Evolutionary conservation across 2,113 vertebrate genomes (phyloP).

Genomic region (Leptosomus discolor): DNA sequence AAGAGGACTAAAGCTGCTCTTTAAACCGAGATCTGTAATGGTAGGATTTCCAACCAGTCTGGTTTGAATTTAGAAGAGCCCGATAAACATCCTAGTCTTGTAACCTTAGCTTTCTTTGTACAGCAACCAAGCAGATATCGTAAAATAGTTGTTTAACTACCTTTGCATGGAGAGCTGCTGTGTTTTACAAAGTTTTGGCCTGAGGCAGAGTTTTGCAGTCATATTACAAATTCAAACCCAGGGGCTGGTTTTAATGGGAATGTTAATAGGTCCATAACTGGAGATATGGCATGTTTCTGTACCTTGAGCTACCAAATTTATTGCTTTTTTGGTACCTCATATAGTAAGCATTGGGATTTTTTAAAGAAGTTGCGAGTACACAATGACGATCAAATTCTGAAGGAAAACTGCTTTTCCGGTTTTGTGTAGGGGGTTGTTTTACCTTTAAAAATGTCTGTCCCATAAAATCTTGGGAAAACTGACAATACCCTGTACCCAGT

Average conservation of each 20-base stretch:
- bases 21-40: not conserved
- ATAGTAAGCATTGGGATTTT: not conserved
- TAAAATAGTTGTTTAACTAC: not conserved
- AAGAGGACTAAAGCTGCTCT: no score
- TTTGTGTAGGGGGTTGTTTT: not conserved
- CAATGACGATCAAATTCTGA: not conserved
- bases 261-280: not conserved
- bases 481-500: fast-evolving
- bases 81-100: not conserved
- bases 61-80: not conserved
- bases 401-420: not conserved
- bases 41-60: not conserved
- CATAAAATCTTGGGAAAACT: not conserved
- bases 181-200: not conserved
- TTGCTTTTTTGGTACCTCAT: not conserved
- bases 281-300: not conserved
- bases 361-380: not conserved
- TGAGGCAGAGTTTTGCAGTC: not conserved
- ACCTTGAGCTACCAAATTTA: not conserved
- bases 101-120: not conserved
- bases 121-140: not conserved
- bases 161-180: not conserved
- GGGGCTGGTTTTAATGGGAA: not conserved
- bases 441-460: not conserved
- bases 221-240: not conserved